phyloP scores from a whole-genome alignment of 2,888 invertebrate genomes.

The Prosopocoilus inquinatus region DNA sequence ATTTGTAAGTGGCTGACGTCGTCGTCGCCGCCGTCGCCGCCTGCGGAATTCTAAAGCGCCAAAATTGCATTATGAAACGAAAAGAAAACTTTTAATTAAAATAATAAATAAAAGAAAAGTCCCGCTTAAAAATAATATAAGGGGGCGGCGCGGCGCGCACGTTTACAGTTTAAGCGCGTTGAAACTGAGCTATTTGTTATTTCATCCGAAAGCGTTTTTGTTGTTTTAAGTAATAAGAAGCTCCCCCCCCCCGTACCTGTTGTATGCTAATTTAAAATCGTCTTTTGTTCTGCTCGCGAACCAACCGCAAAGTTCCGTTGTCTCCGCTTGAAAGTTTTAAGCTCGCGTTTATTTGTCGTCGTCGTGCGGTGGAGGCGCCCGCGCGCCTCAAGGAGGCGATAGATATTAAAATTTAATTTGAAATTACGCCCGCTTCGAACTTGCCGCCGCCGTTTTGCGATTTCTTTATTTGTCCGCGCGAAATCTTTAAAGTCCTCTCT shows the following conservation, averaged over 20 bases:
- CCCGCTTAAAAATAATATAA: no score
- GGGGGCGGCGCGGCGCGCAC: no score
- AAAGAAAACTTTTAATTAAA: no score
- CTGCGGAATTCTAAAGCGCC: no score
- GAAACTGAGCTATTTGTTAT: constrained; percentile 10
- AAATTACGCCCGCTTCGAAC: constrained; percentile 26
- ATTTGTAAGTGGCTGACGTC: no score
- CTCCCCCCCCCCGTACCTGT: constrained; percentile 32
- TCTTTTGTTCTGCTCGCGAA: constrained; percentile 39
- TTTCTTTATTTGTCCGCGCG: constrained; percentile 4
- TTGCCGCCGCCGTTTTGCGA: constrained; percentile 11
- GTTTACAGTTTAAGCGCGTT: no score
- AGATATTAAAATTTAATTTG: constrained; percentile 44
- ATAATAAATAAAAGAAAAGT: no score
- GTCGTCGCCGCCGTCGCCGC: no score
- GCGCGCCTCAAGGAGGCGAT: constrained; percentile 23
- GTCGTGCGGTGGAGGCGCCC: not conserved
- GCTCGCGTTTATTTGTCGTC: constrained; percentile 35
- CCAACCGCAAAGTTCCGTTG: constrained; percentile 34
- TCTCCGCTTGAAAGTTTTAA: constrained; percentile 33
- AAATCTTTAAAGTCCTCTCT: not conserved
- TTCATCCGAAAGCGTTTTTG: constrained; percentile 21
- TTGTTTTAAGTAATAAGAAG: constrained; percentile 15
- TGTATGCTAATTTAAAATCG: constrained; percentile 42
- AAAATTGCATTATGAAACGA: no score